Conservation (phyloP, 2,888 invertebrate species). For the Aproaerema taeniolella region DNA sequence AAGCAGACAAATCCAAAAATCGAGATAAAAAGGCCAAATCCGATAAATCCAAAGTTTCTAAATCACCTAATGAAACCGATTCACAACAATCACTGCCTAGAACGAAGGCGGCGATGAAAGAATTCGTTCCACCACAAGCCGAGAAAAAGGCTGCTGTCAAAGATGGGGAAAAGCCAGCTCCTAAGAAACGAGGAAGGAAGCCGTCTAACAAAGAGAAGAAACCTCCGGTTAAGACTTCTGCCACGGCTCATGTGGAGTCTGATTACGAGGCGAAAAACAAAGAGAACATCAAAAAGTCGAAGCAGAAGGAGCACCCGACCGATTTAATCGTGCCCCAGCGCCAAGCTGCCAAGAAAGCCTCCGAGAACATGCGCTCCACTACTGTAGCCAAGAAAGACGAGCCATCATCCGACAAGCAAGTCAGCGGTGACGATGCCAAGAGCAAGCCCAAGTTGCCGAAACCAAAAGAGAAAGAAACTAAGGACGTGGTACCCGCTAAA, state of each 20-base stretch:
- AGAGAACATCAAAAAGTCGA: constrained; percentile 62
- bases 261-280: constrained; percentile 71
- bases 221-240: constrained; percentile 32
- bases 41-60: constrained; percentile 78
- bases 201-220: constrained; percentile 68
- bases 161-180: constrained; percentile 48
- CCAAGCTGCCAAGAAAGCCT: constrained; percentile 94
- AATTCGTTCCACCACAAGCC: constrained; percentile 80
- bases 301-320: constrained; percentile 79
- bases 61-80: constrained; percentile 81
- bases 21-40: constrained; percentile 40
- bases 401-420: constrained; percentile 40
- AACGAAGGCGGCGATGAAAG: constrained; percentile 91
- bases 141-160: constrained; percentile 42
- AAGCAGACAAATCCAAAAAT: constrained; percentile 70
- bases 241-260: no score
- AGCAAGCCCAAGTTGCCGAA: constrained; percentile 62
- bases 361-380: constrained; percentile 88
- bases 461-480: constrained; percentile 54
- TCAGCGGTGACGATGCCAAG: constrained; percentile 51
- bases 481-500: constrained; percentile 47
- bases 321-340: constrained; percentile 93
- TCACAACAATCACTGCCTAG: constrained; percentile 82
- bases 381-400: constrained; percentile 71
- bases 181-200: constrained; percentile 63